Evolutionary conservation across 2,888 invertebrate species (phyloP).

Genomic region (Cotesia congregata): DNA sequence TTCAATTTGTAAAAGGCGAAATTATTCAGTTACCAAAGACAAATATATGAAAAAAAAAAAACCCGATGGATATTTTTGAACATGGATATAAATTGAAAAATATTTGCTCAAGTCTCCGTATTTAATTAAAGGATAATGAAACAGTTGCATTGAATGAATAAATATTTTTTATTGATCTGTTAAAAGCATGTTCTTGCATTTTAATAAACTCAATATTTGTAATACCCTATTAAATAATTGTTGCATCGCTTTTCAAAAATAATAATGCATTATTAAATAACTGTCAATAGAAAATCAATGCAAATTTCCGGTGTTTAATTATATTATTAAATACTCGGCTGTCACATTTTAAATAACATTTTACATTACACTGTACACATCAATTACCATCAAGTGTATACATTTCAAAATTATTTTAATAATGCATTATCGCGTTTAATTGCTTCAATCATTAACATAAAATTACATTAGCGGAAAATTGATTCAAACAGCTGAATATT

Average conservation of each 20-base stretch:
- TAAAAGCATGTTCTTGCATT: not conserved
- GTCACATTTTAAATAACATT: no score
- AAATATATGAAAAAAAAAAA: not conserved
- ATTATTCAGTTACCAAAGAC: not conserved
- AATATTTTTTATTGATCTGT: not conserved
- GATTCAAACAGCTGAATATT: no score
- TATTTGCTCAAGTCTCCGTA: not conserved
- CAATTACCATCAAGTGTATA: no score
- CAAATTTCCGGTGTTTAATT: not conserved
- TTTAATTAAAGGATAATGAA: not conserved
- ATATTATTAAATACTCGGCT: no score
- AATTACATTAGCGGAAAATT: no score
- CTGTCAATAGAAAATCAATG: not conserved
- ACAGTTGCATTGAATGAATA: not conserved
- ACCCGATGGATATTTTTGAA: slow-evolving; percentile 5
- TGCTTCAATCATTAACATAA: no score
- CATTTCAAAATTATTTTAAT: no score
- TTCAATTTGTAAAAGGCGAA: not conserved
- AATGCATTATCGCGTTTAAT: no score
- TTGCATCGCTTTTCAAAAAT: not conserved
- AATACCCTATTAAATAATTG: not conserved
- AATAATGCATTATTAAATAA: not conserved
- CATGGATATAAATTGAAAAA: not conserved
- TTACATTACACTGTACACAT: no score
- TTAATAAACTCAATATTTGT: not conserved